Evolutionary conservation across 2,888 invertebrate species (phyloP), one percentile per base, ranked within the genome.

Genomic region (Fabriciana adippe): DNA sequence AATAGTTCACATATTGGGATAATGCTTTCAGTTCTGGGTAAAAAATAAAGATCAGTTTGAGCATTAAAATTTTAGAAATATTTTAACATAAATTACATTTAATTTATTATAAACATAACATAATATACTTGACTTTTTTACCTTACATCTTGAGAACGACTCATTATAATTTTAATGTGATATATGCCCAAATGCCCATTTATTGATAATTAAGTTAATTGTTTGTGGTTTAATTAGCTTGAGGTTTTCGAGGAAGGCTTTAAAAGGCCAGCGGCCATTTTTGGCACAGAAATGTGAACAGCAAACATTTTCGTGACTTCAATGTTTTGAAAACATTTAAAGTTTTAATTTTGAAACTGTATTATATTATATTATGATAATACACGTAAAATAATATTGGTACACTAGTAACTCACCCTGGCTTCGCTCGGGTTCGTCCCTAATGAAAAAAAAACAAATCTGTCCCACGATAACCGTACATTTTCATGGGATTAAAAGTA

Each of bases 161-260:
- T 53, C n/a, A 6, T n/a, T 31, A 53, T 47, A 21, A 26, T 47
- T 41, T n/a, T 41, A 41, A 26, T 55, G 21, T 64, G n/a, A 45
- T 18, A 64, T 56, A 64, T 50, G 31, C 26, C 47, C 64, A 68
- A 70, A 73, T 72, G 68, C 66, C 68, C 73, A 74, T 73, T 74
- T 70, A 72, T 72, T 66, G 72, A 70, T 73, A 75, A 75, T 77
- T 75, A 73, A 70, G 59, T 65, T 76, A 78, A 78, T 78, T 76
- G 70, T 73, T 67, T 75, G 70, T 60, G 64, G 69, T 72, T 67
- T 71, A 74, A 76, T 78, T 75, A 74, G 63, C 61, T 62, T 56
- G 59, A 59, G 54, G 48, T 71, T 55, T 78, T 76, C 78, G 68
- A 71, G 65, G 76, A 77, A 76, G 70, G 70, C 26, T 60, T 68